Base-by-base conservation (phyloP, 2,113 vertebrate genomes). In the Engystomops pustulosus region DNA sequence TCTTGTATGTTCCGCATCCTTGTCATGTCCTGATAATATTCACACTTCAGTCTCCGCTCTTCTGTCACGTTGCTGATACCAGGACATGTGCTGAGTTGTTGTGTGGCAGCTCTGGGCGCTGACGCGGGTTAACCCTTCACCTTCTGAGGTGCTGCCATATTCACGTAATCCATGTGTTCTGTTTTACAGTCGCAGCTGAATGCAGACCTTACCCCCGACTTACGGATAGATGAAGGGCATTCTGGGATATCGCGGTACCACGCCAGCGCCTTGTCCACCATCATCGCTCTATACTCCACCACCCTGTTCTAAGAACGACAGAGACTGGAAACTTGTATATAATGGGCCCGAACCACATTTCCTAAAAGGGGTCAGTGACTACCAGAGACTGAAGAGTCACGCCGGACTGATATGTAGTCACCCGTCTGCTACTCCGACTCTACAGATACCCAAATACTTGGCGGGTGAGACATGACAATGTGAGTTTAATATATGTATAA, bases 141-240 rank as follows among this genome's bases (percentile, higher is more conserved):
- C 27, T 41, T 62, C 20, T 36, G 15, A 53, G 23, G 25, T 44
- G n/a, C 53, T 27, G 12, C 14, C 20, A 11, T 20, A 36, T 17
- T 8, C 23, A 11, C n/a, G 6, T 36, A 20, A 27, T 30, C 18
- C 1, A 30, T 69, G n/a, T 75, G 15, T 8, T 76, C 74, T 38
- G 17, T 23, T 62, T 68, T 84, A 45, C 60, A 84, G 82, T 77
- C 82, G 3, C 82, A 78, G 30, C 82, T 69, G 20, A 84, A 84
- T 17, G 1, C 65, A 41, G 47, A 81, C 12, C 60, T 70, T 38
- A 12, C 34, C 11, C 72, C 82, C 15, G 53, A 78, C 34, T 15
- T 84, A 65, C 51, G n/a, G 60, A 84, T 47, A 53, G 18, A 69
- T n/a, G 72, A 41, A 17, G 32, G 47, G 0, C 17, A 34, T 32